Percentiles rank a stretch among this genome's conserved stretches.
phyloP scores from a whole-genome alignment of 2,888 invertebrate species.

The Ophioninae sp. region DNA sequence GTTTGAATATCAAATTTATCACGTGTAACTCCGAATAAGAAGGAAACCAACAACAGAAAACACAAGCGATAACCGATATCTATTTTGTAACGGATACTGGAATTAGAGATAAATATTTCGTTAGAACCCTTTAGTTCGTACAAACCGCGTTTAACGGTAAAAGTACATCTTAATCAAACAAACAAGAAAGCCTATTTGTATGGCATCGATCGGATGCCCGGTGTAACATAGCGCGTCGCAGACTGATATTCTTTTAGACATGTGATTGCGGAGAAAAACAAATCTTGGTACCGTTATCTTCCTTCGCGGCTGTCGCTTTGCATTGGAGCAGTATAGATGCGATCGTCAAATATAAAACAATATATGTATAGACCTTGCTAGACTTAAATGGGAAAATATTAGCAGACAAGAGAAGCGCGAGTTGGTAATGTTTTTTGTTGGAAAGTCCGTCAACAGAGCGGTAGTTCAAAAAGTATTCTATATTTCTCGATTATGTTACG shows the following conservation, averaged over 20 bases:
- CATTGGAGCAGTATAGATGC: constrained; percentile 46
- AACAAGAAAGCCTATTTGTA: constrained; percentile 33
- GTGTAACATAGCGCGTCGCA: constrained; percentile 25
- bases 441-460: constrained; percentile 23
- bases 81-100: constrained; percentile 60
- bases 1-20: constrained; percentile 60
- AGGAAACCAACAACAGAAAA: constrained; percentile 10
- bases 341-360: constrained; percentile 47
- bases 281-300: constrained; percentile 15
- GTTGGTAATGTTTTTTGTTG: constrained; percentile 2
- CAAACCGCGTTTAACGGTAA: constrained; percentile 35
- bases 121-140: constrained; percentile 44
- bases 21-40: constrained; percentile 41
- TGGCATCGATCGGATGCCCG: constrained; percentile 39
- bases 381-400: constrained; percentile 43
- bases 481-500: constrained; percentile 15
- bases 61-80: constrained; percentile 40
- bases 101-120: constrained; percentile 55
- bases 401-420: constrained; percentile 27
- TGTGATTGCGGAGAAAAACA: constrained; percentile 26
- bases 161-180: constrained; percentile 17
- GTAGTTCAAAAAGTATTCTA: constrained; percentile 30
- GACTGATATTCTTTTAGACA: constrained; percentile 38
- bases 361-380: constrained; percentile 56
- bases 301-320: constrained; percentile 48